phyloP scores from a whole-genome alignment of 1,140 invertebrate genomes.

The Rhynchophorus ferrugineus region DNA sequence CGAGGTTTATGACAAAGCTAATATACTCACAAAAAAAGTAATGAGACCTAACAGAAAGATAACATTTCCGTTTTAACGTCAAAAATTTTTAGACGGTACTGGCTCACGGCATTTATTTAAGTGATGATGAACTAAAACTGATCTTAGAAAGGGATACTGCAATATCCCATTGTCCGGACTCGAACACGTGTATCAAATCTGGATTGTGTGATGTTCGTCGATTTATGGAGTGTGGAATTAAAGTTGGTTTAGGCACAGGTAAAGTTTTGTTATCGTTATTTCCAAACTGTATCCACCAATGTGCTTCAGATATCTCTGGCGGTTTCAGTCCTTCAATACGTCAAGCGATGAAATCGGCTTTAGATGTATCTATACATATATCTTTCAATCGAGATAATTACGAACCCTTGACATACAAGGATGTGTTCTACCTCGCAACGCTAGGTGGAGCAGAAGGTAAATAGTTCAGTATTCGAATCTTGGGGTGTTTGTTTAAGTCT shows the following conservation, averaged over 20 bases:
- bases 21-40: conserved; percentile 68
- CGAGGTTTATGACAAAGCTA: conserved; percentile 66
- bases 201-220: conserved; percentile 72
- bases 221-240: conserved; percentile 55
- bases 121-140: conserved; percentile 61
- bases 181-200: conserved; percentile 75
- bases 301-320: conserved; percentile 66
- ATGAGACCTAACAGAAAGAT: neutral
- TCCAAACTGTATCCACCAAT: neutral
- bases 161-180: conserved; percentile 79
- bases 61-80: neutral
- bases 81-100: conserved; percentile 54
- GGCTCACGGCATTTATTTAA: conserved; percentile 75
- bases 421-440: conserved; percentile 78
- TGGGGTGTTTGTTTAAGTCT: neutral
- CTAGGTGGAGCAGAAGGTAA: conserved; percentile 75
- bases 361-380: conserved; percentile 66
- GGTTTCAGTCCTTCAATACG: conserved; percentile 70
- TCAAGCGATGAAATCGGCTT: conserved; percentile 61
- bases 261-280: conserved; percentile 13
- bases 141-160: conserved; percentile 55
- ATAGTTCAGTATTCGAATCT: neutral
- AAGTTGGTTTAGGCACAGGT: conserved; percentile 82
- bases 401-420: conserved; percentile 58
- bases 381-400: conserved; percentile 45